phyloP scores from a whole-genome alignment of 2,113 vertebrate species.

The Alexandromys fortis region DNA sequence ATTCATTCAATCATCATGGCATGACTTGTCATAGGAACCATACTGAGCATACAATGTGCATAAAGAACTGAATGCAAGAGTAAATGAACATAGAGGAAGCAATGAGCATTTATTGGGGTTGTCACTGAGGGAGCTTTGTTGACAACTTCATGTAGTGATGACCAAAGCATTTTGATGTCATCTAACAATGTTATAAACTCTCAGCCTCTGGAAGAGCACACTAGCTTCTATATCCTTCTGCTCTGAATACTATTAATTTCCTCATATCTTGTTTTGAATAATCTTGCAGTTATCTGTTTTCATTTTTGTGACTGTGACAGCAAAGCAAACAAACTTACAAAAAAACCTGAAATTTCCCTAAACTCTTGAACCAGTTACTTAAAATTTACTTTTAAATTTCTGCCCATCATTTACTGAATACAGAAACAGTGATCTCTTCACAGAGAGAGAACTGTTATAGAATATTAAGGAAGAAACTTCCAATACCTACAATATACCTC shows the following conservation, averaged over 20 bases:
- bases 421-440: not conserved
- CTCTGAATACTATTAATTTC: not conserved
- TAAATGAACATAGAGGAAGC: not conserved
- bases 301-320: not conserved
- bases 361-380: not conserved
- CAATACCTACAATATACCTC: not conserved
- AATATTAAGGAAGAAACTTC: not conserved
- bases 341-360: not conserved
- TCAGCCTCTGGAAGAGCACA: not conserved
- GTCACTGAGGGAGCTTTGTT: not conserved
- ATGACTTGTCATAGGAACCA: not conserved
- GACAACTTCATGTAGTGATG: rapidly evolving
- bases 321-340: not conserved
- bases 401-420: not conserved
- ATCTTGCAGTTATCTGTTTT: not conserved
- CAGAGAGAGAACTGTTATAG: not conserved
- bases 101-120: not conserved
- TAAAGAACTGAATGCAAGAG: not conserved
- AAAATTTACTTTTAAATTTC: not conserved
- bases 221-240: not conserved
- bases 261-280: not conserved
- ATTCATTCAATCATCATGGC: not conserved
- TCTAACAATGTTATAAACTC: not conserved
- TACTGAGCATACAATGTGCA: not conserved
- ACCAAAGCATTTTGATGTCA: not conserved